Base-by-base conservation (phyloP, 1,140 invertebrate genomes). In the Megalonaias nervosa region DNA sequence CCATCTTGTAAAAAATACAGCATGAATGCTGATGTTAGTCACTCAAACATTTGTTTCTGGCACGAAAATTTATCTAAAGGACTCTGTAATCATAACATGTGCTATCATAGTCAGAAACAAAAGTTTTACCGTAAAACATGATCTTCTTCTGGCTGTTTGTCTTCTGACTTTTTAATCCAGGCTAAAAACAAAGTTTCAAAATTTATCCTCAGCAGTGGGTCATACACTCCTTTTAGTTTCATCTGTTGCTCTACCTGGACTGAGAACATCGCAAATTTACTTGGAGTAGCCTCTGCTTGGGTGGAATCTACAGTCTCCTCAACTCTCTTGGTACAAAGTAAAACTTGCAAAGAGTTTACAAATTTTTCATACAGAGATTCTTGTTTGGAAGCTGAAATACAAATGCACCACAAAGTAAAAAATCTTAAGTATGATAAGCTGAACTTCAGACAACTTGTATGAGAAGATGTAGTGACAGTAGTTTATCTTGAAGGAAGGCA, bases 151-250 rank as follows among this genome's bases (percentile, higher is more conserved):
- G 65, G 5, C 1, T 59, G 58, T 9, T 31, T n/a, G 57, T 65
- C 64, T 13, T 70, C 55, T 15, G 77, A 19, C 26, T 62, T 69
- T 4, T 58, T 57, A 31, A 71, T 74, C 77, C 64, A 81, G 31
- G 75, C 48, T 16, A 70, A 74, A 73, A 87, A 86, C 0, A 89
- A 64, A 15, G 80, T 74, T 38, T 84, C 75, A 82, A 88, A 88
- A 73, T 89, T 88, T 61, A 87, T 86, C 26, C 72, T 81, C 31
- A 89, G 57, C 11, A 88, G 77, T 14, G 81, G 77, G 73, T 88
- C 87, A 79, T 76, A 80, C 0, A 82, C 76, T 31, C 85, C 86
- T 55, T 78, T 82, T 0, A 81, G 67, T 59, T 82, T 77, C 74
- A 85, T 81, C 71, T 85, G 83, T 31, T 74, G 66, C 23, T 83